phyloP scores from a whole-genome alignment of 92 coral and sea anemone genomes.

The Palythoa grandiflora region DNA sequence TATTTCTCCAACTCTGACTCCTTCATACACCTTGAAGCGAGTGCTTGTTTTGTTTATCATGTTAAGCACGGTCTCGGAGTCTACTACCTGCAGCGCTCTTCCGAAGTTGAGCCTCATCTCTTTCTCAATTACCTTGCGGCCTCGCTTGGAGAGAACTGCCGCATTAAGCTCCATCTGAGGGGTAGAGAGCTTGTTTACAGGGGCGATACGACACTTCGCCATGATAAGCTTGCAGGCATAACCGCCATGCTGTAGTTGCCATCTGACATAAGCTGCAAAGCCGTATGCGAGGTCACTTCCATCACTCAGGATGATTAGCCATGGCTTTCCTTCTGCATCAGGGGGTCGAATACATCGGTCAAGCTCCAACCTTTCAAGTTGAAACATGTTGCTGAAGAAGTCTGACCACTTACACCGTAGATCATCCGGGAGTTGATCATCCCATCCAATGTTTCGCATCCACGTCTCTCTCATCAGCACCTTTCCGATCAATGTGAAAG shows the following conservation, averaged over 20 bases:
- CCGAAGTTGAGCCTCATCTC: slow-evolving; percentile 73
- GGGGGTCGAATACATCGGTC: slow-evolving; percentile 49
- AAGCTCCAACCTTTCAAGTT: slow-evolving; percentile 19
- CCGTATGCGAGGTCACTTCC: slow-evolving; percentile 72
- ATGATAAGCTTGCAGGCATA: slow-evolving; percentile 67
- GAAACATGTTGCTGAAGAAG: slow-evolving; percentile 41
- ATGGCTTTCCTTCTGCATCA: slow-evolving; percentile 51
- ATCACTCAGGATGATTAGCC: slow-evolving; percentile 68
- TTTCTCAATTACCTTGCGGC: slow-evolving; percentile 66
- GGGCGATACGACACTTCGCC: slow-evolving; percentile 77
- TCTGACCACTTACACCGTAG: slow-evolving; percentile 42
- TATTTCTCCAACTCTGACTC: slow-evolving; percentile 65
- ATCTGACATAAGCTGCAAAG: slow-evolving; percentile 71
- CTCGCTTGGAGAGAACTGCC: slow-evolving; percentile 70
- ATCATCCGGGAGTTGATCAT: slow-evolving; percentile 50
- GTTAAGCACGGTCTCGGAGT: slow-evolving; percentile 76
- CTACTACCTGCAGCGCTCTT: slow-evolving; percentile 68
- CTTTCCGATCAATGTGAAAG: slow-evolving; percentile 34
- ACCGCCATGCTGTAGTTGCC: slow-evolving; percentile 60
- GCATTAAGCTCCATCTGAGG: slow-evolving; percentile 73
- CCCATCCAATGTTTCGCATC: slow-evolving; percentile 52
- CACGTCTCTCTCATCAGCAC: slow-evolving; percentile 44
- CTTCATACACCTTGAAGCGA: slow-evolving; percentile 60
- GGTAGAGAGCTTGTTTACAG: slow-evolving; percentile 65
- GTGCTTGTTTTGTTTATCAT: slow-evolving; percentile 79